Evolutionary conservation across 2,888 invertebrate species (phyloP).

Genomic region (Stenolophus ochropezus): DNA sequence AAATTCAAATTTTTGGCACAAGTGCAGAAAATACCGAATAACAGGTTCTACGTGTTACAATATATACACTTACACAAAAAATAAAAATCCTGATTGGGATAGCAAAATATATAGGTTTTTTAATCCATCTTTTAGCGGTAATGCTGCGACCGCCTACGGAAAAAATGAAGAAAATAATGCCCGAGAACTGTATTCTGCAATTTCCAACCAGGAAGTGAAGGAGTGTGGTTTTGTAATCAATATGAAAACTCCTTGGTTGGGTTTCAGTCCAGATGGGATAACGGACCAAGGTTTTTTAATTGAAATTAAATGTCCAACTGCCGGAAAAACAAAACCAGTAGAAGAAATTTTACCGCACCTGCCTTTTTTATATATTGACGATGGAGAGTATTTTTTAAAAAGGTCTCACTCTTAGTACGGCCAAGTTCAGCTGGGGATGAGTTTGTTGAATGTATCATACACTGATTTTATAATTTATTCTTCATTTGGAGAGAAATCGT

Average conservation of each 20-base stretch:
- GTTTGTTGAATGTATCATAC: neutral
- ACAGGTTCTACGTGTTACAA: neutral
- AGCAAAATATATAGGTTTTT: neutral
- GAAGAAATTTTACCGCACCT: neutral
- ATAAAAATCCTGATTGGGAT: neutral
- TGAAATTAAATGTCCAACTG: neutral
- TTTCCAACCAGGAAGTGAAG: too few species aligned
- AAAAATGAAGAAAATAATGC: neutral
- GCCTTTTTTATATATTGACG: neutral
- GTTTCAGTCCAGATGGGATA: too few species aligned
- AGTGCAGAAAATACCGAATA: neutral
- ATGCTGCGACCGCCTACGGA: neutral
- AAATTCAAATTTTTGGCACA: neutral
- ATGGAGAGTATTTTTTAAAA: constrained; percentile 18
- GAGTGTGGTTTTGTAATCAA: neutral
- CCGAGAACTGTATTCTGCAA: neutral
- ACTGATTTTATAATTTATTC: neutral
- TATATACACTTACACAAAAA: neutral
- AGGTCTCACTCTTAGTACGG: neutral
- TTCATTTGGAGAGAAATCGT: neutral
- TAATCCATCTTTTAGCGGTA: neutral
- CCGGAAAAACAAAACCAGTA: neutral
- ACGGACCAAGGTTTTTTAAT: neutral
- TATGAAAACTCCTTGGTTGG: neutral
- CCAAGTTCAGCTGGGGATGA: constrained; percentile 15